Percentiles rank a stretch among this genome's conserved stretches.
Evolutionary conservation across 2,113 vertebrate species (phyloP).

Genomic region (Myrmecobius fasciatus): DNA sequence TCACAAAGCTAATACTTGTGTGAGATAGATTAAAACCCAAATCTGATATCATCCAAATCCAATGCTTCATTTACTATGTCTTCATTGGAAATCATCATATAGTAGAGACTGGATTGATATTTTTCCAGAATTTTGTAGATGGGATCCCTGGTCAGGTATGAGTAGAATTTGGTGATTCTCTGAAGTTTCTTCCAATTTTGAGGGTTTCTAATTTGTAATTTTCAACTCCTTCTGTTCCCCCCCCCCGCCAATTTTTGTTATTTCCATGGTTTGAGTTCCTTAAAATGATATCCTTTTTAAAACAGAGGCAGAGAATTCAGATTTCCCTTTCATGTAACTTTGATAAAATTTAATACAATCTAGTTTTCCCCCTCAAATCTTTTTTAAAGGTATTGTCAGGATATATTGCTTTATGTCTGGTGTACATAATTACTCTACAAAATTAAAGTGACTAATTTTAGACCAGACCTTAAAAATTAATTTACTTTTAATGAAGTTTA

Average conservation of each 20-base stretch:
- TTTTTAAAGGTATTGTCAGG: neutral
- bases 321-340: neutral
- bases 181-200: neutral
- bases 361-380: neutral
- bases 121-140: neutral
- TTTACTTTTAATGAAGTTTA: neutral
- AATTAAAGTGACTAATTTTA: neutral
- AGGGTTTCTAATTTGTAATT: neutral
- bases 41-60: neutral
- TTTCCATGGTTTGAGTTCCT: neutral
- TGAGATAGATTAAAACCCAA: neutral
- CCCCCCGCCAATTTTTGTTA: neutral
- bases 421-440: neutral
- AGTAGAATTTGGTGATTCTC: neutral
- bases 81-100: neutral
- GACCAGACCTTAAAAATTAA: neutral
- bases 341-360: too few species aligned
- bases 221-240: neutral
- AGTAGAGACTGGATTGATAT: neutral
- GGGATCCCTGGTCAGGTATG: neutral
- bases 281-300: neutral
- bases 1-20: neutral
- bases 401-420: neutral
- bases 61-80: neutral
- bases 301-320: neutral